A percentile compares a stretch with the other conserved stretches of the same genome.
Evolutionary conservation across 2,888 invertebrate genomes (phyloP).

Genomic region (Branchipolynoe longqiensis): DNA sequence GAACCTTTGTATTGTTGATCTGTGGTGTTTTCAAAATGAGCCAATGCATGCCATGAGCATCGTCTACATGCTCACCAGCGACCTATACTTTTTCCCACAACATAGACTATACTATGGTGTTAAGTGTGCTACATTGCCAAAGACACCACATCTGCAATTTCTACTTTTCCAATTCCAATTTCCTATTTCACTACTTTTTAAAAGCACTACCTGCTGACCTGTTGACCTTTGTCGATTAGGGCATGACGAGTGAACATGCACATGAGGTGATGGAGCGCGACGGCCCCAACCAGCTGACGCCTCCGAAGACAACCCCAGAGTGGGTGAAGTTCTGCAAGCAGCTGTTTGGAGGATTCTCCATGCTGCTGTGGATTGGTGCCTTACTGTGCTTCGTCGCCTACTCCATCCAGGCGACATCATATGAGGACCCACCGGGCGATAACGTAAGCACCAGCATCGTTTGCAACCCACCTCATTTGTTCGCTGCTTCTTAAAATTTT

Average conservation of each 20-base stretch:
- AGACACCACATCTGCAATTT: too few relatives aligned
- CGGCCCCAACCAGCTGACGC: conserved; percentile 80
- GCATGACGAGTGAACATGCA: conserved; percentile 73
- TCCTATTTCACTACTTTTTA: too few relatives aligned
- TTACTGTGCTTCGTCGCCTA: conserved; percentile 97
- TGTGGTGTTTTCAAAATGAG: too few relatives aligned
- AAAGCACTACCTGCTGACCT: too few relatives aligned
- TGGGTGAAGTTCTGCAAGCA: conserved; percentile 80
- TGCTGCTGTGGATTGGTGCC: conserved; percentile 80
- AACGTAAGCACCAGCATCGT: conserved; percentile 83
- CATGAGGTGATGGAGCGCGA: conserved; percentile 74
- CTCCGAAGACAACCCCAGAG: conserved; percentile 80
- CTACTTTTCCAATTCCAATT: too few relatives aligned
- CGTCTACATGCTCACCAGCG: too few relatives aligned
- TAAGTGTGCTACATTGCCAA: too few relatives aligned
- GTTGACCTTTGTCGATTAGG: conserved; percentile 68
- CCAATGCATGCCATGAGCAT: too few relatives aligned
- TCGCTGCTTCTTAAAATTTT: neutral
- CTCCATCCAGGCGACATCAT: conserved; percentile 85
- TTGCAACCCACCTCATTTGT: neutral
- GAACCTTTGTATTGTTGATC: too few relatives aligned
- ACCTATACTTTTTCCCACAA: too few relatives aligned
- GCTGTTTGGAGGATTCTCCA: conserved; percentile 79
- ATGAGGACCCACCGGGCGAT: conserved; percentile 97
- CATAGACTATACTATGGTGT: too few relatives aligned